Percentiles rank a stretch among this genome's conserved stretches.
Evolutionary conservation across 2,888 invertebrate species (phyloP).

Genomic region (Marronus borbonicus): DNA sequence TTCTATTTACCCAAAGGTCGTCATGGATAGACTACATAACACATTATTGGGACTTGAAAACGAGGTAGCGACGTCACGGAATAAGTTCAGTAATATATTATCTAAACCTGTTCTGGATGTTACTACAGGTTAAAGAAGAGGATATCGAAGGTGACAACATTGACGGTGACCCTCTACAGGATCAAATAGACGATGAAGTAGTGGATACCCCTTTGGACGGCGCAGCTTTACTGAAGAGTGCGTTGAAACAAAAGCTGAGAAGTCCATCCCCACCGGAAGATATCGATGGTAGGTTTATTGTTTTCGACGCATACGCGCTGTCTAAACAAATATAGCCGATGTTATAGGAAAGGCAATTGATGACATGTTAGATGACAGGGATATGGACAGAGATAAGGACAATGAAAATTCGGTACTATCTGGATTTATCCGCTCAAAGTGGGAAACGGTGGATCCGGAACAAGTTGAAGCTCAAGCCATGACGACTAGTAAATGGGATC

Average conservation of each 20-base stretch:
- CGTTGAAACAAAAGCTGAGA: slow-evolving; percentile 72
- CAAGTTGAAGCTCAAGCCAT: slow-evolving; percentile 86
- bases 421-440: slow-evolving; percentile 92
- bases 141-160: slow-evolving; percentile 73
- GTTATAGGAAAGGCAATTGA: slow-evolving; percentile 63
- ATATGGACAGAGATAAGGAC: slow-evolving; percentile 61
- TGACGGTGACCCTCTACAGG: slow-evolving; percentile 79
- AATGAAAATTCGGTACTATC: slow-evolving; percentile 70
- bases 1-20: slow-evolving; percentile 96
- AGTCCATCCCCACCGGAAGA: slow-evolving; percentile 64
- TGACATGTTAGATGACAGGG: slow-evolving; percentile 58
- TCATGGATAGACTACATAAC: slow-evolving; percentile 89
- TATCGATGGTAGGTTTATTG: slow-evolving; percentile 73
- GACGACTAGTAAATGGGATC: slow-evolving; percentile 92
- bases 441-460: slow-evolving; percentile 96
- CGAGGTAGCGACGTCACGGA: slow-evolving; percentile 56
- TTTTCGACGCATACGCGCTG: background rate
- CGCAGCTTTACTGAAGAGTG: slow-evolving; percentile 84
- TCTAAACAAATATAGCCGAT: background rate
- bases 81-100: background rate
- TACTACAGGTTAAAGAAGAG: slow-evolving; percentile 66
- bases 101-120: slow-evolving; percentile 6
- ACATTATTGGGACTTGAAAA: slow-evolving; percentile 87
- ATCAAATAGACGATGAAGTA: slow-evolving; percentile 74
- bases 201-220: slow-evolving; percentile 84